A percentile compares a stretch with the other conserved stretches of the same genome.
These are phyloP conservation scores for Trichogramma pretiosum DNA, from an alignment of 1,140 invertebrate genomes.

Conservation along the genomic window DNA sequence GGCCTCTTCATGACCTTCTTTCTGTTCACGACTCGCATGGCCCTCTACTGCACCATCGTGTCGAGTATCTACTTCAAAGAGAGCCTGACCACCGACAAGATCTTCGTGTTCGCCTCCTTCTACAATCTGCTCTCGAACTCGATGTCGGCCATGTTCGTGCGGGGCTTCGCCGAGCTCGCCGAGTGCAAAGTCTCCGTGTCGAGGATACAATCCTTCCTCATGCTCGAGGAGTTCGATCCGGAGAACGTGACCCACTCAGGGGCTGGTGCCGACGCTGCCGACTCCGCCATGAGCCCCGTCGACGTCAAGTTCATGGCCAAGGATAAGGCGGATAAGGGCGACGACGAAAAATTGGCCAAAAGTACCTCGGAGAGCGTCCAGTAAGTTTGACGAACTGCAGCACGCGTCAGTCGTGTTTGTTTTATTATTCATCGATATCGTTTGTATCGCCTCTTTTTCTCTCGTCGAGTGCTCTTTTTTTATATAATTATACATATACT, in stretches of 20 bases:
- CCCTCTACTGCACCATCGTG: conserved; percentile 54
- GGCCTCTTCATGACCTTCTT: conserved; percentile 62
- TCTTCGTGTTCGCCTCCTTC: conserved; percentile 55
- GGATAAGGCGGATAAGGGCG: not conserved
- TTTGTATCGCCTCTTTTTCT: too few species aligned
- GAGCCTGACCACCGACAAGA: conserved; percentile 48
- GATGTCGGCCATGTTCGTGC: conserved; percentile 59
- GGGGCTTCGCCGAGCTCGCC: conserved; percentile 53
- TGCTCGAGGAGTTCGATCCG: conserved; percentile 41
- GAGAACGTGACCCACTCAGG: not conserved
- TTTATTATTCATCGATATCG: too few species aligned
- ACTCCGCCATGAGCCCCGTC: too few species aligned
- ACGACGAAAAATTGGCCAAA: too few species aligned
- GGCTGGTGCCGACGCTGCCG: too few species aligned
- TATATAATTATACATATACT: too few species aligned
- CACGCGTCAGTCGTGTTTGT: too few species aligned
- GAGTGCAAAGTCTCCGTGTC: conserved; percentile 52
- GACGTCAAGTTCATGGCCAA: too few species aligned
- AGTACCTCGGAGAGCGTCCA: too few species aligned
- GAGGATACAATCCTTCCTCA: conserved; percentile 46
- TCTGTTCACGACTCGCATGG: conserved; percentile 56
- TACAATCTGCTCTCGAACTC: conserved; percentile 53
- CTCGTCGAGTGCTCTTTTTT: too few species aligned
- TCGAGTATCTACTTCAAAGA: conserved; percentile 47
- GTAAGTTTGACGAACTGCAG: too few species aligned